phyloP scores from a whole-genome alignment of 2,113 vertebrate species.

The Nematolebias whitei region DNA sequence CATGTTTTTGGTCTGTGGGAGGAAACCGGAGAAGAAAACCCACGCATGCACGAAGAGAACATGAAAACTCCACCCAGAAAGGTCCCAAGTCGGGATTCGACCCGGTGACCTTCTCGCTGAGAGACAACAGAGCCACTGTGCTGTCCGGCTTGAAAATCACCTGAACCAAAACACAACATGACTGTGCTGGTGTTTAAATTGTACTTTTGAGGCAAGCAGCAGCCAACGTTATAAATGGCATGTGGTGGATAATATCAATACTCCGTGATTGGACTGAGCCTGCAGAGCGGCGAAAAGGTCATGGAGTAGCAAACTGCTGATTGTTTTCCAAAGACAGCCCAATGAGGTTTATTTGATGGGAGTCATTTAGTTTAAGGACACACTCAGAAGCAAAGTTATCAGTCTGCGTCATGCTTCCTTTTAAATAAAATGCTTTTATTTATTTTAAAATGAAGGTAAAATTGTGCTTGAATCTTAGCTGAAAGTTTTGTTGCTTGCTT shows the following conservation, averaged over 20 bases:
- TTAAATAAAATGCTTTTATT: constrained; percentile 21
- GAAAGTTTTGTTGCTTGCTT: constrained; percentile 10
- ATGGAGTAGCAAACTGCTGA: constrained; percentile 71
- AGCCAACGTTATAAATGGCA: constrained; percentile 73
- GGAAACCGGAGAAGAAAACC: too few relatives aligned
- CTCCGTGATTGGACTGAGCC: constrained; percentile 73
- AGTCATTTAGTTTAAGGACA: constrained; percentile 71
- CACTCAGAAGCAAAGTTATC: constrained; percentile 66
- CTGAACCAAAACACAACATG: constrained; percentile 64
- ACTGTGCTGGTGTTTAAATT: constrained; percentile 69
- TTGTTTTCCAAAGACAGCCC: constrained; percentile 77
- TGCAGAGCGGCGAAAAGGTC: constrained; percentile 76
- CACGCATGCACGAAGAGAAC: too few relatives aligned
- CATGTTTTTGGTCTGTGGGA: too few relatives aligned
- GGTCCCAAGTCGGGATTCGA: too few relatives aligned
- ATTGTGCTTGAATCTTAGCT: constrained; percentile 9
- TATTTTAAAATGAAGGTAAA: constrained; percentile 21
- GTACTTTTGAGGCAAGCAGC: constrained; percentile 59
- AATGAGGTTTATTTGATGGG: constrained; percentile 75
- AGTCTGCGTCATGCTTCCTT: constrained; percentile 60
- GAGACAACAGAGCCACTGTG: too few relatives aligned
- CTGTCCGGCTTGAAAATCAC: constrained; percentile 47
- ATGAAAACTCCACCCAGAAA: too few relatives aligned
- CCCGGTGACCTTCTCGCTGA: too few relatives aligned
- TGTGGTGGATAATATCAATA: constrained; percentile 76